These are phyloP conservation scores for Meganola albula DNA, from an alignment of 2,888 invertebrate genomes.

Conservation along the genomic window DNA sequence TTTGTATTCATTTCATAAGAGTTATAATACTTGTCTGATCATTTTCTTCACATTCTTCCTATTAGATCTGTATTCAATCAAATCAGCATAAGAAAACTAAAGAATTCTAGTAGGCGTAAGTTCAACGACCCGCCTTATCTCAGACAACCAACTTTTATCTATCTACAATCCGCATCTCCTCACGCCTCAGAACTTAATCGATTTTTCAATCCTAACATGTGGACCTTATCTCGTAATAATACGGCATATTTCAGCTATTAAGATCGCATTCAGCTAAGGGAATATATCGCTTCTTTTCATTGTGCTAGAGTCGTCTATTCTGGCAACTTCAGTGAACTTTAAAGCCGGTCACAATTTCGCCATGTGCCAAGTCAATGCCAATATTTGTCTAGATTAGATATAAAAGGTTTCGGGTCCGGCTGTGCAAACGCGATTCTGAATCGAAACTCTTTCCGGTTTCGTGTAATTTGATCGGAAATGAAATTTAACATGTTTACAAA, in stretches of 20 bases:
- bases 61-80: conserved; percentile 37
- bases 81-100: conserved; percentile 48
- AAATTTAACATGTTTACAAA: conserved; percentile 23
- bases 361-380: conserved; percentile 46
- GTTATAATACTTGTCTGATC: too few species aligned
- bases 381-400: conserved; percentile 64
- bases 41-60: too few species aligned
- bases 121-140: conserved; percentile 65
- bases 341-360: conserved; percentile 36
- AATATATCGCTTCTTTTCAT: conserved; percentile 27
- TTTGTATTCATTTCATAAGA: too few species aligned
- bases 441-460: conserved; percentile 34
- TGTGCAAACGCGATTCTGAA: conserved; percentile 32
- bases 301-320: conserved; percentile 26
- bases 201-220: conserved; percentile 37
- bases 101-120: conserved; percentile 36
- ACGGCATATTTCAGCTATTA: conserved; percentile 35
- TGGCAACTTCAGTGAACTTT: conserved; percentile 16
- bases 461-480: conserved; percentile 27
- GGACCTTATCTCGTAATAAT: conserved; percentile 41
- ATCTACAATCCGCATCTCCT: conserved; percentile 55
- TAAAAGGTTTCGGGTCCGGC: conserved; percentile 42
- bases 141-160: conserved; percentile 56
- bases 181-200: conserved; percentile 43
- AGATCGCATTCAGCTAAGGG: conserved; percentile 19